These are phyloP conservation scores for Aldabrachelys gigantea DNA, from an alignment of 2,113 vertebrate genomes.

Conservation along the genomic window DNA sequence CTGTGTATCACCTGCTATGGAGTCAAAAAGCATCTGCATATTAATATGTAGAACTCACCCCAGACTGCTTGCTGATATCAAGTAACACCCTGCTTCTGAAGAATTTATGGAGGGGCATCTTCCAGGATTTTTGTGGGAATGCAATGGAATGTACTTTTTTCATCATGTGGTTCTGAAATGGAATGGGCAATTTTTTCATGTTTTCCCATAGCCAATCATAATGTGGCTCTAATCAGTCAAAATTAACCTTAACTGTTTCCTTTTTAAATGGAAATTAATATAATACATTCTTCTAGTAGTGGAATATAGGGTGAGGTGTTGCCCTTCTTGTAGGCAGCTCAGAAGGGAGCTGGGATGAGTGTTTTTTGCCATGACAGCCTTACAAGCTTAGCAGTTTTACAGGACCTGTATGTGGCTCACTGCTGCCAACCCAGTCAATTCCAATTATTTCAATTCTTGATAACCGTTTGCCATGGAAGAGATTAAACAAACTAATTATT, in stretches of 20 bases:
- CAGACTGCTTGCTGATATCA: background rate
- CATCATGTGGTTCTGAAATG: background rate
- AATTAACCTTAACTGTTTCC: background rate
- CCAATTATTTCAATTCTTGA: background rate
- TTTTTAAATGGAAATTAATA: conserved; percentile 50
- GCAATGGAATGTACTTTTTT: background rate
- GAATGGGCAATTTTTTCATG: background rate
- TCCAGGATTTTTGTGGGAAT: background rate
- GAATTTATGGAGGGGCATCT: background rate
- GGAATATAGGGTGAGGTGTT: background rate
- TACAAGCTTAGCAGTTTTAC: background rate
- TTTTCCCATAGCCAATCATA: background rate
- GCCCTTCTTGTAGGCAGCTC: background rate
- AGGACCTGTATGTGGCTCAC: background rate
- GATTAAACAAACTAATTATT: accelerated
- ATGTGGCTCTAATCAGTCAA: background rate
- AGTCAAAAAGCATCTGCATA: background rate
- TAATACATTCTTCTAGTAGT: background rate
- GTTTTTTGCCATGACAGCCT: background rate
- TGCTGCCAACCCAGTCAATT: background rate
- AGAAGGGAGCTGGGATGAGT: background rate
- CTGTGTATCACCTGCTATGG: background rate
- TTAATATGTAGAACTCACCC: background rate
- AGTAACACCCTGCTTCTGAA: background rate
- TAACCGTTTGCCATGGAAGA: background rate